Conservation (phyloP, 2,113 vertebrate species). For the Ciconia maguari region DNA sequence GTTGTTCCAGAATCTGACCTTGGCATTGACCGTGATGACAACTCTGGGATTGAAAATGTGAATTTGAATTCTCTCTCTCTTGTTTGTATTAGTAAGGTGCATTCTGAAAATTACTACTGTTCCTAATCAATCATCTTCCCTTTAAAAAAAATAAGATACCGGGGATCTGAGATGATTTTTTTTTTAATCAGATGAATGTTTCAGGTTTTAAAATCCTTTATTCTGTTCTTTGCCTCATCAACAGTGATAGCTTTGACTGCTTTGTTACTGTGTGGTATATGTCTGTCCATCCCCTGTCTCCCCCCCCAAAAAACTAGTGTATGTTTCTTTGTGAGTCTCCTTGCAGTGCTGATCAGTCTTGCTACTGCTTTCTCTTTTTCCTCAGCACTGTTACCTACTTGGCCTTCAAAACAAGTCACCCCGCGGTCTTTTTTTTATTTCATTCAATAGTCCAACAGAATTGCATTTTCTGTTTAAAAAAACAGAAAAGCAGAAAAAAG, state of each 20-base stretch:
- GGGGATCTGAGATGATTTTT: no score
- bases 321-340: not conserved
- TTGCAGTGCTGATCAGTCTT: not conserved
- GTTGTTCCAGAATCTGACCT: not conserved
- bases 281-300: not conserved
- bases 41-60: not conserved
- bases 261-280: not conserved
- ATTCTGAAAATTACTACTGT: not conserved
- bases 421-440: not conserved
- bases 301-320: not conserved
- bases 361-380: not conserved
- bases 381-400: not conserved
- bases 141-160: not conserved
- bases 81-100: not conserved
- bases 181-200: not conserved
- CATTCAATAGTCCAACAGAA: not conserved
- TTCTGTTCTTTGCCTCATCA: not conserved
- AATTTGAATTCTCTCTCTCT: not conserved
- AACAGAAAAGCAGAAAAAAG: not conserved
- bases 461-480: not conserved
- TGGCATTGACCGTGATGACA: not conserved
- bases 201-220: not conserved
- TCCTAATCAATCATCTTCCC: not conserved
- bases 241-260: not conserved
- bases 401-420: not conserved